Percentiles rank a stretch among this genome's conserved stretches.
phyloP scores from a whole-genome alignment of 53 echinoderm and acorn worm species.

The Echinarachnius parma region DNA sequence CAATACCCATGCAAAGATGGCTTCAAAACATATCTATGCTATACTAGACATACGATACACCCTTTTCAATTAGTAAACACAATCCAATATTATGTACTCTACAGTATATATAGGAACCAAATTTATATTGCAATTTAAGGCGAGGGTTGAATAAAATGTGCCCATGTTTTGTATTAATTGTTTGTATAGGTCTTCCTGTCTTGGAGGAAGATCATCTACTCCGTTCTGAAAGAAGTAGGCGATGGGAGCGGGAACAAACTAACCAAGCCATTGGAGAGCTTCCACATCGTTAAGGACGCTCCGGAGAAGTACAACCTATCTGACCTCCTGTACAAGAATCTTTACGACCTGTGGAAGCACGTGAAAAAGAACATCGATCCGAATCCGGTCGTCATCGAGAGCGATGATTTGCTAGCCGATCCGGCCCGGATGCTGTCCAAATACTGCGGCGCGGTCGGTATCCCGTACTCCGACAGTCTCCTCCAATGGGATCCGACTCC shows the following conservation, averaged over 20 bases:
- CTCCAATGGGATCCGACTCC: conserved; percentile 21
- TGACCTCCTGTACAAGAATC: conserved; percentile 16
- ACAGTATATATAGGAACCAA: too few relatives aligned
- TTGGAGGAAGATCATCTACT: conserved; percentile 22
- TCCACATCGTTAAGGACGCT: conserved; percentile 10
- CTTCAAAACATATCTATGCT: too few relatives aligned
- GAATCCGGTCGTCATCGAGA: conserved; percentile 25
- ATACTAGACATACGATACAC: too few relatives aligned
- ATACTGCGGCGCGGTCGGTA: conserved; percentile 30
- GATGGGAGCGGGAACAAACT: conserved; percentile 8
- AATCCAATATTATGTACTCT: too few relatives aligned
- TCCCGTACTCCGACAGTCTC: conserved; percentile 18
- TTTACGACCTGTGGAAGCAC: conserved; percentile 15
- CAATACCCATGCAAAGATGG: too few relatives aligned
- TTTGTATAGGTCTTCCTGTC: conserved; percentile 24
- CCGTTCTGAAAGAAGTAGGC: conserved; percentile 5
- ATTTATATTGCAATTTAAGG: too few relatives aligned
- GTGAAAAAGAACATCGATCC: conserved; percentile 23
- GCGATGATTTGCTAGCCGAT: conserved; percentile 37
- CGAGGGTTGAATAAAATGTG: too few relatives aligned
- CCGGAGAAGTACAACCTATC: conserved; percentile 1
- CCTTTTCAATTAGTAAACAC: too few relatives aligned
- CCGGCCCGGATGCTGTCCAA: conserved; percentile 34
- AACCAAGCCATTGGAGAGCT: conserved; percentile 14
- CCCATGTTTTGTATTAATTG: too few relatives aligned